Evolutionary conservation across 2,888 invertebrate genomes (phyloP).

Genomic region (Notodonta dromedarius): DNA sequence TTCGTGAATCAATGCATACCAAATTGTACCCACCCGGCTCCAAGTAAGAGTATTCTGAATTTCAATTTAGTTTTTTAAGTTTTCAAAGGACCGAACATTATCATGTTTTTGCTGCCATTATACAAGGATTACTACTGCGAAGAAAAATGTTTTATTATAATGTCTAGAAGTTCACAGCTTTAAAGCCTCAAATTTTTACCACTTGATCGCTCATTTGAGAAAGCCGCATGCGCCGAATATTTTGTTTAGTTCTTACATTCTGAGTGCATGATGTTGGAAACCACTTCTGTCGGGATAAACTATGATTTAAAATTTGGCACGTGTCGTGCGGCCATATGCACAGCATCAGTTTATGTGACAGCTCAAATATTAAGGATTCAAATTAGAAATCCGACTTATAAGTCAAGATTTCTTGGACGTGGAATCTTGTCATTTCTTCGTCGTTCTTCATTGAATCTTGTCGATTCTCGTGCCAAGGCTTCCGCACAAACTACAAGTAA

Average conservation of each 20-base stretch:
- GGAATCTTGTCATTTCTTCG: not conserved
- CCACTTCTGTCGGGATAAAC: no score
- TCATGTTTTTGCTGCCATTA: not conserved
- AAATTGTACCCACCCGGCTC: not conserved
- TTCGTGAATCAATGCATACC: not conserved
- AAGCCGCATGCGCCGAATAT: no score
- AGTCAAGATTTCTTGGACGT: no score
- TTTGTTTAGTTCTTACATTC: no score
- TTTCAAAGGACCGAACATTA: slow-evolving; percentile 2
- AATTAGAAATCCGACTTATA: no score
- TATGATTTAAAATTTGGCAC: not conserved
- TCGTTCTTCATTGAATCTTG: not conserved
- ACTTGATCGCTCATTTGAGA: no score
- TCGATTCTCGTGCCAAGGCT: not conserved
- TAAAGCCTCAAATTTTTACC: no score
- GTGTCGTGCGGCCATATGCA: not conserved
- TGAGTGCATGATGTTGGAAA: no score
- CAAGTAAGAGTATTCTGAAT: slow-evolving; percentile 2
- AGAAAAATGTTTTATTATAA: no score
- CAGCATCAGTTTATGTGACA: no score
- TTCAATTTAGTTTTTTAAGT: slow-evolving; percentile 1
- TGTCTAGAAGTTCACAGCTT: no score
- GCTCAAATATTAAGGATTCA: no score
- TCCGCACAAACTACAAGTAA: not conserved
- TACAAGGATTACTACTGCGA: not conserved